Conservation (phyloP, 2,113 vertebrate species). For the Oreochromis tanganicae region DNA sequence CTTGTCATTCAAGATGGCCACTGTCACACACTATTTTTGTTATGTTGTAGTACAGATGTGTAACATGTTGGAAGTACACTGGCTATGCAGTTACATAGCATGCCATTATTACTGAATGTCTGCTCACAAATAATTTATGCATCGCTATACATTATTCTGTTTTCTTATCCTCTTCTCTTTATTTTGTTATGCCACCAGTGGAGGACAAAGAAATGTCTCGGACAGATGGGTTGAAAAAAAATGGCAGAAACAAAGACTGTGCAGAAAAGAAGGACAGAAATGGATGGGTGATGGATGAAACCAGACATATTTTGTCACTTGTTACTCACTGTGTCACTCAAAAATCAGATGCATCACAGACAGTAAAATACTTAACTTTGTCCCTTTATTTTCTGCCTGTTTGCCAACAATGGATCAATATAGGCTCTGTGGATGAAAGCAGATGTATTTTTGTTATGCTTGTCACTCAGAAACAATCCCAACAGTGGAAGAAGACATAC, state of each 20-base stretch:
- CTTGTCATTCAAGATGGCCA: conserved; percentile 23
- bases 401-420: conserved; percentile 2
- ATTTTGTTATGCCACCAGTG: background rate
- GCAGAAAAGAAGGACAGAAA: background rate
- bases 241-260: background rate
- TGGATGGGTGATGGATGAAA: background rate
- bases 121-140: background rate
- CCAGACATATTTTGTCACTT: conserved; percentile 12
- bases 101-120: background rate
- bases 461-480: conserved; percentile 33
- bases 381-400: background rate
- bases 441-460: conserved; percentile 18
- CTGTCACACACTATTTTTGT: background rate
- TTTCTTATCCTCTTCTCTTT: background rate
- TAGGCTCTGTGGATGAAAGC: background rate
- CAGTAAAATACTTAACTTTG: conserved; percentile 1
- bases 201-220: background rate
- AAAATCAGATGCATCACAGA: background rate
- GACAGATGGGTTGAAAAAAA: background rate
- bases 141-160: background rate
- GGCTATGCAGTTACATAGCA: background rate
- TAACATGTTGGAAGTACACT: background rate
- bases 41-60: background rate
- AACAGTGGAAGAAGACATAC: background rate
- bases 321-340: conserved; percentile 5